Conservation (phyloP, 2,888 invertebrate species). For the Mythimna albipuncta region DNA sequence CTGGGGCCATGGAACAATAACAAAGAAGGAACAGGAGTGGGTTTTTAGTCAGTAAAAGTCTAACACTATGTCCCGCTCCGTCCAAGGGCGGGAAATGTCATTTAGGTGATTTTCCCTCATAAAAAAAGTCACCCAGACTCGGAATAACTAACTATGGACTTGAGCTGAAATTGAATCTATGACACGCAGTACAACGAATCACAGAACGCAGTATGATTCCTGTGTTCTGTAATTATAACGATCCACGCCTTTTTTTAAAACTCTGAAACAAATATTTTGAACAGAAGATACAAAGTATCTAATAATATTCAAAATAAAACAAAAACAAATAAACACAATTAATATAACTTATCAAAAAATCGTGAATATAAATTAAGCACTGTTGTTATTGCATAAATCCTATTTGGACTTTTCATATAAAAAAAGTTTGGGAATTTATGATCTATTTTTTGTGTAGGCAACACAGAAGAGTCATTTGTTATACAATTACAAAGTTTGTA, state of each 20-base stretch:
- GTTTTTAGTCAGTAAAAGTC: too few relatives aligned
- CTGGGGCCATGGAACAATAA: too few relatives aligned
- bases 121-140: too few relatives aligned
- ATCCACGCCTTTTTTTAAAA: background rate
- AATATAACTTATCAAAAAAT: constrained; percentile 9
- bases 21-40: too few relatives aligned
- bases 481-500: constrained; percentile 51
- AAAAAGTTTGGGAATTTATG: constrained; percentile 56
- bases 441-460: constrained; percentile 34
- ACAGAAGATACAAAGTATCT: background rate
- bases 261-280: background rate
- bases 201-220: too few relatives aligned
- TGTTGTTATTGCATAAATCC: constrained; percentile 46
- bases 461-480: constrained; percentile 51
- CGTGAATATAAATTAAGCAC: constrained; percentile 13
- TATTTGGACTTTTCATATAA: constrained; percentile 52
- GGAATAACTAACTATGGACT: too few relatives aligned
- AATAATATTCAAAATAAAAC: background rate
- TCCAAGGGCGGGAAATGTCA: too few relatives aligned
- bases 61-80: too few relatives aligned
- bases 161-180: too few relatives aligned
- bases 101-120: too few relatives aligned
- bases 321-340: background rate
- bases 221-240: too few relatives aligned
- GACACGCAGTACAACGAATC: too few relatives aligned